Evolutionary conservation across 1,140 invertebrate genomes (phyloP).

Genomic region (Potamilus streckersoni): DNA sequence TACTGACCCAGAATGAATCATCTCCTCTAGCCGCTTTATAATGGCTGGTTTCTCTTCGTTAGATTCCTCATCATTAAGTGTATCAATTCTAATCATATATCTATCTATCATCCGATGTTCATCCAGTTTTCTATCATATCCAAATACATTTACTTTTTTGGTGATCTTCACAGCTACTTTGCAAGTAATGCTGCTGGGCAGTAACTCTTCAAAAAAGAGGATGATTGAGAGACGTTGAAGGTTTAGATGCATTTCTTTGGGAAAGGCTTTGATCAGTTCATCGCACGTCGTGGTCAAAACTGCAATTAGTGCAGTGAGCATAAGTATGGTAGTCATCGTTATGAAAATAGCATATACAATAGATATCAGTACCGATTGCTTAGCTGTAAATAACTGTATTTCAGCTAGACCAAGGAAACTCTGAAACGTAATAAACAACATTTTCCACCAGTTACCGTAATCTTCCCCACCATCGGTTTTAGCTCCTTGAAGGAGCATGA

Average conservation of each 20-base stretch:
- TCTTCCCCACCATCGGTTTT: neutral
- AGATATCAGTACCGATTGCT: conserved; percentile 36
- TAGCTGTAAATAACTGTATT: conserved; percentile 35
- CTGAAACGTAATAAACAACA: conserved; percentile 35
- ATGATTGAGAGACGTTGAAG: conserved; percentile 29
- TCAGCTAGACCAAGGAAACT: conserved; percentile 50
- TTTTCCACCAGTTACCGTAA: too few species aligned
- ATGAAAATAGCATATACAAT: conserved; percentile 42
- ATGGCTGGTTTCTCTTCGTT: too few species aligned
- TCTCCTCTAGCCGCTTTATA: too few species aligned
- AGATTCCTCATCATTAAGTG: too few species aligned
- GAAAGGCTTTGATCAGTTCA: conserved; percentile 34
- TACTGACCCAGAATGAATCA: too few species aligned
- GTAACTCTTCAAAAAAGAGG: conserved; percentile 46
- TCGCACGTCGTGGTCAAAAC: conserved; percentile 56
- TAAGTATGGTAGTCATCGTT: conserved; percentile 47
- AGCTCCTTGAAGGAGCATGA: conserved; percentile 17
- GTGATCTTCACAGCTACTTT: too few species aligned
- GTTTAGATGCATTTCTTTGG: conserved; percentile 41
- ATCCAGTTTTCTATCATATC: too few species aligned
- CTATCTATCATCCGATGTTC: too few species aligned
- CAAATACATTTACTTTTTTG: too few species aligned
- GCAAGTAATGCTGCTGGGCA: conserved; percentile 3
- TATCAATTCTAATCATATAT: too few species aligned
- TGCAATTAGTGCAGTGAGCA: conserved; percentile 54